Evolutionary conservation across 2,113 vertebrate genomes (phyloP).

Genomic region (Austrofundulus limnaeus): DNA sequence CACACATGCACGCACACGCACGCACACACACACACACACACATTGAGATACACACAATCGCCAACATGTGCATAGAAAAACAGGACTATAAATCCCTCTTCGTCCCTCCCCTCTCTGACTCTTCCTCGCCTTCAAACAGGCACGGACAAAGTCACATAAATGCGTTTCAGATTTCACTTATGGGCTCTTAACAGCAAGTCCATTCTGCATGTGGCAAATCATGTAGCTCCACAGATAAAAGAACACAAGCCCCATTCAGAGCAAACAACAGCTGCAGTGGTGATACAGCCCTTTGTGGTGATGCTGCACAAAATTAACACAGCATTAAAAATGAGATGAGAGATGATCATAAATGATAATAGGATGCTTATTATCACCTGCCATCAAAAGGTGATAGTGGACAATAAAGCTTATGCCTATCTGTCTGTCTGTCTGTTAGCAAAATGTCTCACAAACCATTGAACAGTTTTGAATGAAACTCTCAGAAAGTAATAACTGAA

Average conservation of each 20-base stretch:
- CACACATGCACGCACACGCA: constrained; percentile 56
- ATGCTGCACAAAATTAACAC: constrained; percentile 35
- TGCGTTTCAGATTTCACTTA: constrained; percentile 43
- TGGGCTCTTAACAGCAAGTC: constrained; percentile 42
- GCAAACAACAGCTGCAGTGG: constrained; percentile 30
- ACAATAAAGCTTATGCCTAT: too few species aligned
- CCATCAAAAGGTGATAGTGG: too few species aligned
- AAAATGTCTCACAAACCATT: too few species aligned
- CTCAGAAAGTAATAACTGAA: too few species aligned
- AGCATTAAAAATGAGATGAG: constrained; percentile 32
- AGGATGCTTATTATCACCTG: too few species aligned
- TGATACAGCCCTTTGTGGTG: constrained; percentile 21
- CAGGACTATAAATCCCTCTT: constrained; percentile 59
- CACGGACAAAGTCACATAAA: constrained; percentile 53
- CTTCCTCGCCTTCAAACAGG: constrained; percentile 42
- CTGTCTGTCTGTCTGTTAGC: too few species aligned
- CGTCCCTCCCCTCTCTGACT: constrained; percentile 24
- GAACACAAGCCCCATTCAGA: constrained; percentile 33
- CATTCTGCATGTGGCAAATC: constrained; percentile 37
- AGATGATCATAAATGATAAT: constrained; percentile 27
- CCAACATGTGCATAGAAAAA: constrained; percentile 61
- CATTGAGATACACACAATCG: constrained; percentile 58
- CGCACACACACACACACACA: constrained; percentile 35
- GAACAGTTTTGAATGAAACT: too few species aligned
- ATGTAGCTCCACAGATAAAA: constrained; percentile 53